These are phyloP conservation scores for Stenoptilia bipunctidactyla DNA, from an alignment of 2,888 invertebrate genomes.

Conservation along the genomic window DNA sequence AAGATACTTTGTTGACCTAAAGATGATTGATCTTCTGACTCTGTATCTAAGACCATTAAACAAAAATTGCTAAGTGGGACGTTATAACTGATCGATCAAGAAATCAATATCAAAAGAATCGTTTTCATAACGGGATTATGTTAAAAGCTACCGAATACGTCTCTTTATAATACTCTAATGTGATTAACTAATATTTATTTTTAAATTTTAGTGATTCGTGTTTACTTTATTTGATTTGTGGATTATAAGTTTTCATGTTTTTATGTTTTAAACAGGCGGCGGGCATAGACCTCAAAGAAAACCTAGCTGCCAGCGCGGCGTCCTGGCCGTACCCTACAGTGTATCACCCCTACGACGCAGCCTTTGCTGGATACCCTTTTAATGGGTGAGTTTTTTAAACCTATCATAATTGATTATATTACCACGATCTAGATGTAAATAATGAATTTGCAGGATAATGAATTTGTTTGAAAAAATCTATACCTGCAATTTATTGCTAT, in stretches of 20 bases:
- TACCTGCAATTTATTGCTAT: too few species aligned
- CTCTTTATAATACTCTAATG: slow-evolving; percentile 3
- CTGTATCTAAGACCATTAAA: slow-evolving; percentile 61
- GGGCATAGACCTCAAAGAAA: slow-evolving; percentile 90
- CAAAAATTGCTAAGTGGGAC: slow-evolving; percentile 61
- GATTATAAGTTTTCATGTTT: too few species aligned
- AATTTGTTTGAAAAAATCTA: too few species aligned
- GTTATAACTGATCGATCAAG: slow-evolving; percentile 55
- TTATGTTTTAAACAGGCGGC: slow-evolving; percentile 76
- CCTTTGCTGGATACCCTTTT: slow-evolving; percentile 94
- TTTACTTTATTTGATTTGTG: neutral
- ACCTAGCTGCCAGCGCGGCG: slow-evolving; percentile 84
- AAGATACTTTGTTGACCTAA: slow-evolving; percentile 48
- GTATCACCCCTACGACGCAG: slow-evolving; percentile 94
- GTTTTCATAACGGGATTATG: slow-evolving; percentile 54
- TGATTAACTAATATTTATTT: neutral
- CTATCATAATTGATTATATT: neutral
- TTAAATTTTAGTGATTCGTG: neutral
- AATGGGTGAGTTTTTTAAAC: slow-evolving; percentile 81
- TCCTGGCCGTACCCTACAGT: slow-evolving; percentile 93
- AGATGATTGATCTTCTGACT: slow-evolving; percentile 56
- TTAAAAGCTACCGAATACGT: slow-evolving; percentile 53
- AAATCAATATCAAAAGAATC: slow-evolving; percentile 56
- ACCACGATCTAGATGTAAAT: neutral
- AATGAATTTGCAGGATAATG: neutral